These are phyloP conservation scores for Phalera bucephala DNA, from an alignment of 2,888 invertebrate species.

Conservation along the genomic window DNA sequence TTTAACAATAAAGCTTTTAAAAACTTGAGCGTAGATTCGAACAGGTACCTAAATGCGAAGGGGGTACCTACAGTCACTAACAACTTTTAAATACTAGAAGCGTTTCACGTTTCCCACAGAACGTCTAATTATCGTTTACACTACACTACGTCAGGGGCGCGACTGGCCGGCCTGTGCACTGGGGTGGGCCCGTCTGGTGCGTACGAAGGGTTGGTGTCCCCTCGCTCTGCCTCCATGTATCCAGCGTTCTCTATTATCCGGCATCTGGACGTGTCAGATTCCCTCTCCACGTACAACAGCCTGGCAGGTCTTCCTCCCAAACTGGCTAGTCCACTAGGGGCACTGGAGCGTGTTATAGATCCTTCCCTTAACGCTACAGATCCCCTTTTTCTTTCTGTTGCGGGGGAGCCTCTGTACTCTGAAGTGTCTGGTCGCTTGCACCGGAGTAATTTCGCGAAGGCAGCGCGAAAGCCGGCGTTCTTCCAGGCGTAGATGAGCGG, in stretches of 20 bases:
- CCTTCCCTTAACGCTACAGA: constrained; percentile 75
- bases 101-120: constrained; percentile 79
- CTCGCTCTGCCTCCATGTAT: constrained; percentile 67
- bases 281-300: constrained; percentile 64
- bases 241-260: constrained; percentile 79
- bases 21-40: constrained; percentile 78
- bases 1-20: constrained; percentile 79
- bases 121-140: constrained; percentile 57
- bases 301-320: constrained; percentile 71
- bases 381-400: constrained; percentile 78
- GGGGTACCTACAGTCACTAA: constrained; percentile 73
- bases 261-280: constrained; percentile 63
- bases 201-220: constrained; percentile 73
- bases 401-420: constrained; percentile 80
- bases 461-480: constrained; percentile 89
- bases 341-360: constrained; percentile 64
- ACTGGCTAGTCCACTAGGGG: constrained; percentile 54
- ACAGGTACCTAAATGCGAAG: constrained; percentile 71
- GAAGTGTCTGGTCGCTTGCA: constrained; percentile 85
- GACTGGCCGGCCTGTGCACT: constrained; percentile 54
- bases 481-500: constrained; percentile 94
- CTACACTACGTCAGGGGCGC: constrained; percentile 60
- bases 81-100: constrained; percentile 74
- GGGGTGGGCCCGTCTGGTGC: constrained; percentile 74
- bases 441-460: constrained; percentile 86